Percentiles rank a stretch among this genome's conserved stretches.
phyloP scores from a whole-genome alignment of 2,888 invertebrate genomes.

The Andrena camellia region DNA sequence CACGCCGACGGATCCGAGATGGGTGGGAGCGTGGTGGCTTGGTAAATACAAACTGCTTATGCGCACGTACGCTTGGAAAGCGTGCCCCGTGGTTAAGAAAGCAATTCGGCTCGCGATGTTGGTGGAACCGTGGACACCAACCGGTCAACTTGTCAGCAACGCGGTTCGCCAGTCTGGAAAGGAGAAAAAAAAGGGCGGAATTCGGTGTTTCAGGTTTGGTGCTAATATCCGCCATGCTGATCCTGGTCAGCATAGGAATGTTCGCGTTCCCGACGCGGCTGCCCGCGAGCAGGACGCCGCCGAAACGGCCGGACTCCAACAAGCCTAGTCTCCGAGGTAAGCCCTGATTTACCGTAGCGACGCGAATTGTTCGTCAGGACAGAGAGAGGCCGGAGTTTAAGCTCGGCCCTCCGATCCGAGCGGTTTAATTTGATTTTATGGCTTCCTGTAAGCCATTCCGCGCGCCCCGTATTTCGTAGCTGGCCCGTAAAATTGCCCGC shows the following conservation, averaged over 20 bases:
- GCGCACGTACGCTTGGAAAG: no score
- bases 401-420: constrained; percentile 49
- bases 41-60: constrained; percentile 87
- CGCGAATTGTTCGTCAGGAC: constrained; percentile 46
- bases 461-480: constrained; percentile 19
- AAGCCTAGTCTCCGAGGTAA: constrained; percentile 89
- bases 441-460: constrained; percentile 41
- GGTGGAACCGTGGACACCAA: neutral
- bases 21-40: constrained; percentile 99
- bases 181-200: neutral
- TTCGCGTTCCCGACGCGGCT: constrained; percentile 95
- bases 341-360: constrained; percentile 62
- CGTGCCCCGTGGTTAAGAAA: no score
- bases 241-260: constrained; percentile 94
- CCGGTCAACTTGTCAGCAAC: neutral
- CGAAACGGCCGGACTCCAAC: constrained; percentile 84
- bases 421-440: constrained; percentile 66
- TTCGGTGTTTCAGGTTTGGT: constrained; percentile 89
- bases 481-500: constrained; percentile 34
- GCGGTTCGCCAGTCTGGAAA: neutral
- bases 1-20: constrained; percentile 92
- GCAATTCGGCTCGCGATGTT: neutral
- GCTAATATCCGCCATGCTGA: constrained; percentile 93
- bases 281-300: constrained; percentile 85
- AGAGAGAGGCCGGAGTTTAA: constrained; percentile 40